These are phyloP conservation scores for Potamarius usumacintae DNA, from an alignment of 2,113 vertebrate species.

Conservation along the genomic window DNA sequence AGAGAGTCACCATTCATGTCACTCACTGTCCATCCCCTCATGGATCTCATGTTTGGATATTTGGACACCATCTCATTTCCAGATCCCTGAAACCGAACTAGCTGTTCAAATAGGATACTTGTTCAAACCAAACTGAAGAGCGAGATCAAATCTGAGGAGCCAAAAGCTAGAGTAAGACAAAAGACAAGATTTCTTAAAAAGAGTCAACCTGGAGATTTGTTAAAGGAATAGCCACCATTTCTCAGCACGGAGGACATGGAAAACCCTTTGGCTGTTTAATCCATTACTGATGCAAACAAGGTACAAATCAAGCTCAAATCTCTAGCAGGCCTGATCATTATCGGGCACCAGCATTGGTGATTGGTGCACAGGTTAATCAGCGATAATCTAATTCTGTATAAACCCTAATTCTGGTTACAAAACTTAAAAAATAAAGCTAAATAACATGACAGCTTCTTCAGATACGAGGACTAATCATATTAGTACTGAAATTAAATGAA, in stretches of 20 bases:
- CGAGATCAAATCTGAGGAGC: background rate
- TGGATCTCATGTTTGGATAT: background rate
- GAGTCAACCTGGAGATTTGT: background rate
- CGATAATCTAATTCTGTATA: background rate
- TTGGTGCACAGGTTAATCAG: too few relatives aligned
- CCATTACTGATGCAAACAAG: background rate
- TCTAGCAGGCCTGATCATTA: background rate
- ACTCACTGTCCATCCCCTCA: background rate
- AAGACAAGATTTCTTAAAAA: background rate
- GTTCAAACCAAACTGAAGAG: background rate
- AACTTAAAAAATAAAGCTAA: background rate
- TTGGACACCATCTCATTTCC: background rate
- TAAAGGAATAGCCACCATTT: background rate
- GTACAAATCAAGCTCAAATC: too few relatives aligned
- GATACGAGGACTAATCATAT: too few relatives aligned
- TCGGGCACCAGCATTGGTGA: background rate
- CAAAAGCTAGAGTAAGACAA: background rate
- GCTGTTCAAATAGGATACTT: too few relatives aligned
- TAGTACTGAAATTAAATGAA: too few relatives aligned
- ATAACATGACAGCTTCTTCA: background rate
- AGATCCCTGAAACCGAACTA: background rate
- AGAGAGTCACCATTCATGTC: background rate
- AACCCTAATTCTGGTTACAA: background rate
- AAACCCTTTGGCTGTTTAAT: background rate
- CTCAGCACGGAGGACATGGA: background rate